These are phyloP conservation scores for Heliconius congener DNA, from an alignment of 1,140 invertebrate species.

Conservation along the genomic window DNA sequence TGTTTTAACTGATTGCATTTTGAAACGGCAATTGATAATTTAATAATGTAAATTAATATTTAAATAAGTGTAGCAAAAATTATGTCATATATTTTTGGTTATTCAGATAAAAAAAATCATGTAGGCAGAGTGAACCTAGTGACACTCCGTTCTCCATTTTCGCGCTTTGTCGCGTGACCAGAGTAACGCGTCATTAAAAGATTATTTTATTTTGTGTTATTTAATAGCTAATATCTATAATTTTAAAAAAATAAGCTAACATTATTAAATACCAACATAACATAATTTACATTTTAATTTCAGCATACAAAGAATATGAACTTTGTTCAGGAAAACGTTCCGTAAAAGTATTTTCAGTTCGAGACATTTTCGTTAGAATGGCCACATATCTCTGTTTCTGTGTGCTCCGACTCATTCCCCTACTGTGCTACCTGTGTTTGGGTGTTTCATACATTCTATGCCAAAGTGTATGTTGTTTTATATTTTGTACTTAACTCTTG, in stretches of 20 bases:
- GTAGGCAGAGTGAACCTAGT: not conserved
- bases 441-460: constrained; percentile 41
- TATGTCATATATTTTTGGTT: too few relatives aligned
- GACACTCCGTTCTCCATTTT: not conserved
- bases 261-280: not conserved
- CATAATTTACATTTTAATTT: not conserved
- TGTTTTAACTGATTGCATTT: too few relatives aligned
- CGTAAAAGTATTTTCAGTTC: not conserved
- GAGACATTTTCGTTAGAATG: not conserved
- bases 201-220: too few relatives aligned
- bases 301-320: constrained; percentile 17
- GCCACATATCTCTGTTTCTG: constrained; percentile 22
- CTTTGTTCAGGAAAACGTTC: constrained; percentile 3
- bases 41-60: too few relatives aligned
- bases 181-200: too few relatives aligned
- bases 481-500: constrained; percentile 42
- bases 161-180: too few relatives aligned
- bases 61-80: too few relatives aligned
- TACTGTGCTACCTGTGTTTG: constrained; percentile 43
- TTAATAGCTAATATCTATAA: too few relatives aligned
- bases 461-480: constrained; percentile 42
- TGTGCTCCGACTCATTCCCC: constrained; percentile 34
- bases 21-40: too few relatives aligned
- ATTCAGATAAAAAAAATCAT: too few relatives aligned
- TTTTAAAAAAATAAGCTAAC: too few relatives aligned